These are phyloP conservation scores for Tachina fera DNA, from an alignment of 2,888 invertebrate genomes.

Conservation along the genomic window DNA sequence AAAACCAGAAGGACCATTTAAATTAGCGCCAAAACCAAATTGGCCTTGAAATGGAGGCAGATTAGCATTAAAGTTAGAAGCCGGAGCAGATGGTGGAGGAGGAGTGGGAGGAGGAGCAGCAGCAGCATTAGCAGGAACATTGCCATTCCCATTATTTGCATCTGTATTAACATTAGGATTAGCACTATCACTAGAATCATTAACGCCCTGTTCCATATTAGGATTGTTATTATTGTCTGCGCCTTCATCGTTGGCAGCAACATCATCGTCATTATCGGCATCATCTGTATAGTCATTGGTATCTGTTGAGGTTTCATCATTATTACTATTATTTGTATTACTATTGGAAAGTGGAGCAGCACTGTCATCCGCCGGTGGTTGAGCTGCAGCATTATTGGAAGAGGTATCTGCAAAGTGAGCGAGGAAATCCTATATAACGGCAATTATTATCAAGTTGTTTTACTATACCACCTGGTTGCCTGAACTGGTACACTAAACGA, in stretches of 20 bases:
- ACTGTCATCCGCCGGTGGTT: conserved; percentile 13
- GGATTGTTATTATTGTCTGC: conserved; percentile 6
- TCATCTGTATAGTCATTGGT: conserved; percentile 52
- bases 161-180: conserved; percentile 47
- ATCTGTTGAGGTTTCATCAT: conserved; percentile 55
- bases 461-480: conserved; percentile 80
- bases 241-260: conserved; percentile 31
- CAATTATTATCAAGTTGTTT: conserved; percentile 80
- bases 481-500: conserved; percentile 78
- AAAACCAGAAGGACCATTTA: conserved; percentile 18
- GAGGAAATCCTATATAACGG: conserved; percentile 81
- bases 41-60: background rate
- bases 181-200: conserved; percentile 65
- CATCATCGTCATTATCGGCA: conserved; percentile 27
- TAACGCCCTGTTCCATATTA: conserved; percentile 39
- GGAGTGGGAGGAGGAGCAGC: background rate
- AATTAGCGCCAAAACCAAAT: background rate
- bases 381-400: conserved; percentile 73
- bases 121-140: background rate
- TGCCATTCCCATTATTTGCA: conserved; percentile 23
- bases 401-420: conserved; percentile 81
- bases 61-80: conserved; percentile 16
- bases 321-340: conserved; percentile 44
- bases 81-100: too few relatives aligned
- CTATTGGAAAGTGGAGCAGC: conserved; percentile 22